These are phyloP conservation scores for Pollenia angustigena DNA, from an alignment of 2,888 invertebrate genomes.

Conservation along the genomic window DNA sequence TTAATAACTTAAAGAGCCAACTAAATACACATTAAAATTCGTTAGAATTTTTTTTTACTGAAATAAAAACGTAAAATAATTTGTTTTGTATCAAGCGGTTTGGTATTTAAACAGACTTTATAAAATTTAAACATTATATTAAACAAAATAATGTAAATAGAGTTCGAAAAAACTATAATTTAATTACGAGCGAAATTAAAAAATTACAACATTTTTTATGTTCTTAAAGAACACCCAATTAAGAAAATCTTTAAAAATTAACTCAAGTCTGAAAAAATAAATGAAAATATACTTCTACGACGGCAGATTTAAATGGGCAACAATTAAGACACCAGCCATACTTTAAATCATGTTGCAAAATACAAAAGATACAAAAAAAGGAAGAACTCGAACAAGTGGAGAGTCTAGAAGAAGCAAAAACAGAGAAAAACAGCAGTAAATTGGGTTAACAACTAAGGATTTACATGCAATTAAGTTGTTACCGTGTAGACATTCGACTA, in stretches of 20 bases:
- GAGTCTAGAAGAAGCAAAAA: background rate
- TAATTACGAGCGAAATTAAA: background rate
- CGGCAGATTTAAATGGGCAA: conserved; percentile 56
- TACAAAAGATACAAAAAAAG: background rate
- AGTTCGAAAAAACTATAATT: background rate
- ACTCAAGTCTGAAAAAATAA: conserved; percentile 2
- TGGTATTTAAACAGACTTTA: too few relatives aligned
- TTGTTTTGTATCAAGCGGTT: too few relatives aligned
- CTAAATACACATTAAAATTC: too few relatives aligned
- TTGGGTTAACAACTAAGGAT: conserved; percentile 76
- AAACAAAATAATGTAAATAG: background rate
- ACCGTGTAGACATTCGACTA: conserved; percentile 65
- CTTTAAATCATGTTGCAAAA: conserved; percentile 30
- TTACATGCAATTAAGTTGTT: conserved; percentile 77
- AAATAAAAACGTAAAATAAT: too few relatives aligned
- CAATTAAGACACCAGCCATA: conserved; percentile 33
- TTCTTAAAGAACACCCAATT: background rate
- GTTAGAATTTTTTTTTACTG: too few relatives aligned
- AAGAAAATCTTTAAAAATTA: conserved; percentile 28
- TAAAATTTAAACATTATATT: too few relatives aligned
- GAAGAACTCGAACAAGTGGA: conserved; percentile 1
- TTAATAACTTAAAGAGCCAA: too few relatives aligned
- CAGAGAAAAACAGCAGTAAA: conserved; percentile 60
- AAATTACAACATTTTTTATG: background rate
- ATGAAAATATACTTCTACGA: conserved; percentile 21